Percentiles rank a stretch among this genome's conserved stretches.
Conservation (phyloP, 2,888 invertebrate genomes). For the Sphaerophoria taeniata region DNA sequence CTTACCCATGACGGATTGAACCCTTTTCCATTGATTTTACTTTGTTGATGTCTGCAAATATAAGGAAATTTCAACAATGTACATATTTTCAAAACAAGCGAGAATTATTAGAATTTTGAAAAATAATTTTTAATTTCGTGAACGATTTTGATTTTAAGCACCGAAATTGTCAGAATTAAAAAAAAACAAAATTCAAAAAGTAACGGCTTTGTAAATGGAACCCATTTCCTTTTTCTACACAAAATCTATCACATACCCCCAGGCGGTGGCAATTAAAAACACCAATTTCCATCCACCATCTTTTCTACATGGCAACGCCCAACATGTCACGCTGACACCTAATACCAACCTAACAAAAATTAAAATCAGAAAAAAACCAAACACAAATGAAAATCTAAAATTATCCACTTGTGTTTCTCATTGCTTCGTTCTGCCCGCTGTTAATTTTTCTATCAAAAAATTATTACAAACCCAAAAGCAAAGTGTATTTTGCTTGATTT, state of each 20-base stretch:
- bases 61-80: background rate
- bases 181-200: constrained; percentile 18
- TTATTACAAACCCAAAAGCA: background rate
- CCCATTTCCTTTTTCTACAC: constrained; percentile 1
- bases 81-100: too few relatives aligned
- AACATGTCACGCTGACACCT: constrained; percentile 40
- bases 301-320: constrained; percentile 41
- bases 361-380: constrained; percentile 6
- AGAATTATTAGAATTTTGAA: too few relatives aligned
- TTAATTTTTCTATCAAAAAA: background rate
- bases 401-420: constrained; percentile 39
- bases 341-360: constrained; percentile 46
- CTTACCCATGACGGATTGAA: constrained; percentile 82
- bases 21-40: constrained; percentile 81
- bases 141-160: too few relatives aligned
- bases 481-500: background rate
- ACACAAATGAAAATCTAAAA: constrained; percentile 48
- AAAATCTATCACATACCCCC: constrained; percentile 34
- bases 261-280: constrained; percentile 37
- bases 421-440: background rate
- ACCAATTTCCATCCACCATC: constrained; percentile 37
- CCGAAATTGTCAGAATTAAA: background rate
- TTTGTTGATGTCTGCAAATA: constrained; percentile 79
- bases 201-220: background rate
- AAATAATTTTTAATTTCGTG: too few relatives aligned